These are phyloP conservation scores for Lithophane ornitopus DNA, from an alignment of 2,888 invertebrate species.

Conservation along the genomic window DNA sequence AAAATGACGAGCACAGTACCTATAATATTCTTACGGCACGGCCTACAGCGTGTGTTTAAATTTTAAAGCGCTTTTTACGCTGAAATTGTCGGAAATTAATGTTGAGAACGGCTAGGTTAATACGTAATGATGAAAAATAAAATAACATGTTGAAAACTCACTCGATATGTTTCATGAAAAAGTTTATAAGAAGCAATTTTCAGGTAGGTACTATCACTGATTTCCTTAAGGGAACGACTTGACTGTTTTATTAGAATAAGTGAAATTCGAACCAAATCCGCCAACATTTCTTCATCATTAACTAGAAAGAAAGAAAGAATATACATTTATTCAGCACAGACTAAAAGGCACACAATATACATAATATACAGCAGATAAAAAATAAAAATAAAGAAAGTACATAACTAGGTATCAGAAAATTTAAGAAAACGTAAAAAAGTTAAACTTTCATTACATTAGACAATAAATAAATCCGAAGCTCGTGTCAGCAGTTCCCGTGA, in stretches of 20 bases:
- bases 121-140: too few species aligned
- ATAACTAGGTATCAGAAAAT: neutral
- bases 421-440: neutral
- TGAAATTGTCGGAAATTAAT: neutral
- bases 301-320: too few species aligned
- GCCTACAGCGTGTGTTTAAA: neutral
- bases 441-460: neutral
- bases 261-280: neutral
- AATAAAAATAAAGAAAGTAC: too few species aligned
- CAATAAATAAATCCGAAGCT: slow-evolving; percentile 12
- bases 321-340: too few species aligned
- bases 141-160: too few species aligned
- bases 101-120: too few species aligned
- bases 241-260: neutral
- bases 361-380: too few species aligned
- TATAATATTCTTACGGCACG: neutral
- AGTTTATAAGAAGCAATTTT: too few species aligned
- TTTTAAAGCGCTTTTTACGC: neutral
- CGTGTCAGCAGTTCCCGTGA: slow-evolving; percentile 6
- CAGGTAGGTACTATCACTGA: too few species aligned
- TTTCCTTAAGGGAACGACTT: too few species aligned
- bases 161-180: too few species aligned
- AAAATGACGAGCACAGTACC: neutral
- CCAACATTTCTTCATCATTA: neutral
- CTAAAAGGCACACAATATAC: too few species aligned